These are phyloP conservation scores for Dipus sagitta DNA, from an alignment of 2,797 vertebrate species.

Conservation along the genomic window DNA sequence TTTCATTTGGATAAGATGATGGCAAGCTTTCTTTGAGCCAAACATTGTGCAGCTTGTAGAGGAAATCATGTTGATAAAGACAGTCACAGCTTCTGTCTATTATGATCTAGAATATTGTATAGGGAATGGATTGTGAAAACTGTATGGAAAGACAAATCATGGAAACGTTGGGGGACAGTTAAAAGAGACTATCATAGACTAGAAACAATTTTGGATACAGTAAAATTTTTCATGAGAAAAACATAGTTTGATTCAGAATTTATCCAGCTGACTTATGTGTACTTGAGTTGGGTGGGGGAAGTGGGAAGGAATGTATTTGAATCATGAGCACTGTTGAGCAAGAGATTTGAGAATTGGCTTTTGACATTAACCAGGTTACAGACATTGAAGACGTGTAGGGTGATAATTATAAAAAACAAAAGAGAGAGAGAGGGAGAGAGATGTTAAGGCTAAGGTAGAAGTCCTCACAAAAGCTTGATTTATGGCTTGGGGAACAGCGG, in stretches of 20 bases:
- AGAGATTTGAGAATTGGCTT: not conserved
- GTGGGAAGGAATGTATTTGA: not conserved
- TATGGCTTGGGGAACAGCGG: not conserved
- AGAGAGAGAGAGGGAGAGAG: not conserved
- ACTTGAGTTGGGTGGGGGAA: not conserved
- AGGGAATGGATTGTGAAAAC: not conserved
- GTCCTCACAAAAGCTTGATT: not conserved
- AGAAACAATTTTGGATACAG: not conserved
- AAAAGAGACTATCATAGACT: not conserved
- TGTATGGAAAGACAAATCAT: not conserved
- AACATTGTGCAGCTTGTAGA: not conserved
- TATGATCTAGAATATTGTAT: not conserved
- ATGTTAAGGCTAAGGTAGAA: not conserved
- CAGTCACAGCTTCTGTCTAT: not conserved
- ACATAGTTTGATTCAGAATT: not conserved
- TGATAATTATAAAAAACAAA: not conserved
- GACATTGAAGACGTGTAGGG: not conserved
- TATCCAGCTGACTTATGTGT: not conserved
- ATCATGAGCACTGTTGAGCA: not conserved
- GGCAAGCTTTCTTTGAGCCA: not conserved
- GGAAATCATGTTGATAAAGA: not conserved
- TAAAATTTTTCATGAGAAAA: conserved; percentile 4
- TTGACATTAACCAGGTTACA: not conserved
- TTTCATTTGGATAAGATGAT: not conserved
- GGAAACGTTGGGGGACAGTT: not conserved